These are phyloP conservation scores for Diplazon laetatorius DNA, from an alignment of 2,888 invertebrate species.

Conservation along the genomic window DNA sequence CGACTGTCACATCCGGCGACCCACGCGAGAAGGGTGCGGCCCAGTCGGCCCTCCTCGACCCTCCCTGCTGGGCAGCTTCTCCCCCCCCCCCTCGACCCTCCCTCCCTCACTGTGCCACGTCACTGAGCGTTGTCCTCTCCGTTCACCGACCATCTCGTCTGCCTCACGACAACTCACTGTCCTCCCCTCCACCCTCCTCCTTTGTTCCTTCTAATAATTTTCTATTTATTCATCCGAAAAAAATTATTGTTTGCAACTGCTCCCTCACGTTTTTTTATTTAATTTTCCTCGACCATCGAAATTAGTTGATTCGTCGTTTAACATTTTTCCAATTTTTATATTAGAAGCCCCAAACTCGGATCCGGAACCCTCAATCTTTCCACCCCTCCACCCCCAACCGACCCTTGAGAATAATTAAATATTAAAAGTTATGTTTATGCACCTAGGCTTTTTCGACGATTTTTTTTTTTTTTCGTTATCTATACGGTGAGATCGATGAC, in stretches of 20 bases:
- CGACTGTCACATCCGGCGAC: constrained; percentile 82
- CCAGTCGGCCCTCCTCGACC: constrained; percentile 68
- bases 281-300: constrained; percentile 20
- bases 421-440: constrained; percentile 28
- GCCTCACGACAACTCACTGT: constrained; percentile 50
- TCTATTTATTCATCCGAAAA: constrained; percentile 13
- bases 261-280: background rate
- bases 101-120: constrained; percentile 67
- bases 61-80: constrained; percentile 72
- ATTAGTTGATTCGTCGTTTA: constrained; percentile 40
- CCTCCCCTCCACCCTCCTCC: background rate
- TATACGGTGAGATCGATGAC: constrained; percentile 55
- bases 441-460: background rate
- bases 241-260: constrained; percentile 22
- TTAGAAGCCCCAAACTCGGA: constrained; percentile 13
- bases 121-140: constrained; percentile 63
- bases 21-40: constrained; percentile 82
- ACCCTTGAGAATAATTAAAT: constrained; percentile 55
- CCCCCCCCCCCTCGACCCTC: too few relatives aligned
- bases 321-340: constrained; percentile 33
- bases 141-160: constrained; percentile 54
- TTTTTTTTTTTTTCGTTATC: constrained; percentile 35
- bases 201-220: constrained; percentile 30
- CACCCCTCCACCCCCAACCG: too few relatives aligned
- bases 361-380: constrained; percentile 25